Evolutionary conservation across 2,888 invertebrate species (phyloP), one percentile per base, ranked within the genome.

Genomic region (Cremastobaeus sp.): DNA sequence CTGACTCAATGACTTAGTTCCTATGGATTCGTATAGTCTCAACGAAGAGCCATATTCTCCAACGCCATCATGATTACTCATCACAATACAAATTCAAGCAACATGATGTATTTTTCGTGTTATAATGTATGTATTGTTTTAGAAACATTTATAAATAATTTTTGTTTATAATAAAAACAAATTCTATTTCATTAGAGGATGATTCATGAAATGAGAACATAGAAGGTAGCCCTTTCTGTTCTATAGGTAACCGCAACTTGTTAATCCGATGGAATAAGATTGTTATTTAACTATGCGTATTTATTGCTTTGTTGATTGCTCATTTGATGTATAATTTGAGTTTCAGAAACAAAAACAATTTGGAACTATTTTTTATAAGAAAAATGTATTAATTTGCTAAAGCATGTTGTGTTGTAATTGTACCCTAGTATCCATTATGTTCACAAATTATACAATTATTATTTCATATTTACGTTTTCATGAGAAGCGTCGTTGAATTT

Each of bases 341-440:
- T 60, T 69, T 54, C 60, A 69, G 52, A 55, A 25, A 25, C 17
- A 30, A 62, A 30, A 37, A 32, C 39, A 47, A 70, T 62, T 39
- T 62, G 70, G 62, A 62, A 70, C 60, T 62, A 69, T 70, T 70
- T 69, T 52, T 70, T 62, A 55, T 62, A 70, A 55, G n/a, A 68
- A 69, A 69, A 69, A 68, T 68, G 66, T 52, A 59, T 35, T 39
- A 11, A 45, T 45, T 57, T 45, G 37, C 34, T 69, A 30, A 43
- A 52, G 0, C 8, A n/a, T n/a, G 34, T 18, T 12, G 50, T 69
- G 68, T 60, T 60, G 17, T 60, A 20, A 69, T 69, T 69, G 30
- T 20, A 3, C 47, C 54, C 47, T 9, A 8, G 14, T 14, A 45
- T 37, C 30, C 50, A 37, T 34, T 5, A 45, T 30, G 17, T 50